Evolutionary conservation across 2,113 vertebrate genomes (phyloP).

Genomic region (Leiothrix lutea): DNA sequence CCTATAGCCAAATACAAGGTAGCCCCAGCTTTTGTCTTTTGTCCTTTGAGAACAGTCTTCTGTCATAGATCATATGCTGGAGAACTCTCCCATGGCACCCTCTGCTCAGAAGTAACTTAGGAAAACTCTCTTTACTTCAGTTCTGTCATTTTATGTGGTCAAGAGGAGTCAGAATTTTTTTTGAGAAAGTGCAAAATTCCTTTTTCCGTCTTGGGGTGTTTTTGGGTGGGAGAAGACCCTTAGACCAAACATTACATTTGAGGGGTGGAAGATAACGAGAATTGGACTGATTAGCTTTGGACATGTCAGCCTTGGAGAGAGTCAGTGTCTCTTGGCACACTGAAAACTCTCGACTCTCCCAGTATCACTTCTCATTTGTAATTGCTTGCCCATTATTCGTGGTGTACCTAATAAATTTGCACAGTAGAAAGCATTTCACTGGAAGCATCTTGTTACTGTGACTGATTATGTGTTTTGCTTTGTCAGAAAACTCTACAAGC

Average conservation of each 20-base stretch:
- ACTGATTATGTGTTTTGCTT: conserved; percentile 50
- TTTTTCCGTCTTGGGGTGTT: background rate
- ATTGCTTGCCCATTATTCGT: background rate
- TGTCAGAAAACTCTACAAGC: conserved; percentile 94
- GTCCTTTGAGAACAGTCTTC: background rate
- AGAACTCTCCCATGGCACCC: background rate
- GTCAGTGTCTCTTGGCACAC: background rate
- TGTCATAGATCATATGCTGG: background rate
- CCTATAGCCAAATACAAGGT: background rate
- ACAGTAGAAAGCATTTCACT: background rate
- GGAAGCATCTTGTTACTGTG: conserved; percentile 11
- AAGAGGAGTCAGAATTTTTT: background rate
- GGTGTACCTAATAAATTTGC: background rate
- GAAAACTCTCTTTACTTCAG: background rate
- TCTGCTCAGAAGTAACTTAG: background rate
- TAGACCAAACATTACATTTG: background rate
- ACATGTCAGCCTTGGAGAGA: background rate
- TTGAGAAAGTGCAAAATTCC: background rate
- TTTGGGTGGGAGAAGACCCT: background rate
- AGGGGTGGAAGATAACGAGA: background rate
- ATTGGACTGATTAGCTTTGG: background rate
- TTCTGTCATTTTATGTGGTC: background rate
- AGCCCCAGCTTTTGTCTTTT: background rate
- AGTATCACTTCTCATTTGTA: background rate
- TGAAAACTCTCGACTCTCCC: background rate